Evolutionary conservation across 2,797 vertebrate species (phyloP).

Genomic region (Microctenopoma stevenorrisi): DNA sequence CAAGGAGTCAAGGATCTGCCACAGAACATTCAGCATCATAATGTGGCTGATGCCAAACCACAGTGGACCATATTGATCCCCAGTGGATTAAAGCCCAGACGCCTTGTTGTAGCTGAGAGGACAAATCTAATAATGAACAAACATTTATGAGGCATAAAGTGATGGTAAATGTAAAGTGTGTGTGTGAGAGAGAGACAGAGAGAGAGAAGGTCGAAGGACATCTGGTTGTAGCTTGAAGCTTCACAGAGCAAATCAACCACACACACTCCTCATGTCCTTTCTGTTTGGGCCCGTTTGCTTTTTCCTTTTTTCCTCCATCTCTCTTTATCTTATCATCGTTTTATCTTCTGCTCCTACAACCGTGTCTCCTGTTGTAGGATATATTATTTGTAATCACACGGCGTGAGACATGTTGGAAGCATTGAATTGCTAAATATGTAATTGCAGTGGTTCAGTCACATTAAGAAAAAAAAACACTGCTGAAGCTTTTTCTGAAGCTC

Average conservation of each 20-base stretch:
- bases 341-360: not conserved
- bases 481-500: too few relatives aligned
- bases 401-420: not conserved
- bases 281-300: not conserved
- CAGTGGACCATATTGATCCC: too few relatives aligned
- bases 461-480: too few relatives aligned
- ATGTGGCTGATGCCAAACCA: too few relatives aligned
- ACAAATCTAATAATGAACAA: too few relatives aligned
- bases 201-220: slow-evolving; percentile 8
- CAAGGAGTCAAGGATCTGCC: too few relatives aligned
- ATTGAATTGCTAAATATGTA: not conserved
- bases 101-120: too few relatives aligned
- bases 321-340: not conserved
- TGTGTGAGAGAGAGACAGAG: not conserved
- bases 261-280: slow-evolving; percentile 20
- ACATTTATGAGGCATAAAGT: too few relatives aligned
- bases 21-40: too few relatives aligned
- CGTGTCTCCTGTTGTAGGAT: not conserved
- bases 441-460: not conserved
- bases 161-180: not conserved
- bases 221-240: slow-evolving; percentile 38
- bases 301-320: too few relatives aligned
- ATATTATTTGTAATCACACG: not conserved
- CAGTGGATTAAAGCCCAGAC: too few relatives aligned
- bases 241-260: slow-evolving; percentile 20